phyloP scores from a whole-genome alignment of 1,140 invertebrate species.

The Pseudomyrmex gracilis region DNA sequence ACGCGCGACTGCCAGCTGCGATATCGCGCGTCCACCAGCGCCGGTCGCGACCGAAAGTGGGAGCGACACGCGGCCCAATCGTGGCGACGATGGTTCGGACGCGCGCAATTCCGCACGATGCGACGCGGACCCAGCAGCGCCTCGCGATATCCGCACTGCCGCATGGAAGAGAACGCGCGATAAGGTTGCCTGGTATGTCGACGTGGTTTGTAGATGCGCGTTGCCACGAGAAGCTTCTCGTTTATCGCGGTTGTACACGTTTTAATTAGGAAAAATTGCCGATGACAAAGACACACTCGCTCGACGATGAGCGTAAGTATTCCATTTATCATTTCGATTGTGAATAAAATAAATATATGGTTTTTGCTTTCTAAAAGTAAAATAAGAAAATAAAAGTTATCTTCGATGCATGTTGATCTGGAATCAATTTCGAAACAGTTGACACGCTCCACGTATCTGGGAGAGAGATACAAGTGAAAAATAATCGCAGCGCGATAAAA shows the following conservation, averaged over 20 bases:
- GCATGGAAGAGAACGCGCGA: conserved; percentile 13
- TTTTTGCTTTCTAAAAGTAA: neutral
- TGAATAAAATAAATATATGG: neutral
- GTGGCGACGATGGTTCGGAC: neutral
- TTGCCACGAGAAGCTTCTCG: neutral
- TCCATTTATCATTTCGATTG: neutral
- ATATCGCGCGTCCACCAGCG: conserved; percentile 45
- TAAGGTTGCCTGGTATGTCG: neutral
- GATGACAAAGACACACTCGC: neutral
- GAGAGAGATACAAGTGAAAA: conserved; percentile 38
- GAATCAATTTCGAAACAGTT: conserved; percentile 58
- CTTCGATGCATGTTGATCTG: conserved; percentile 7
- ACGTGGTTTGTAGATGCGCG: neutral
- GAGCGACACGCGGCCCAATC: conserved; percentile 58
- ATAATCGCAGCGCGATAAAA: conserved; percentile 70
- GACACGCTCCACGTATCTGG: conserved; percentile 41
- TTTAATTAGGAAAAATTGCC: too few relatives aligned
- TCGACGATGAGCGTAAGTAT: neutral
- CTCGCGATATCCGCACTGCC: conserved; percentile 27
- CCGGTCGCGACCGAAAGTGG: conserved; percentile 59
- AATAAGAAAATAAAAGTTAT: conserved; percentile 44
- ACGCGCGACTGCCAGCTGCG: conserved; percentile 66
- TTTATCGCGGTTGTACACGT: neutral
- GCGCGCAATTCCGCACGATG: neutral
- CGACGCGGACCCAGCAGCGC: conserved; percentile 16